Evolutionary conservation across 2,888 invertebrate species (phyloP), one percentile per base, ranked within the genome.

Genomic region (Ellobium chinense): DNA sequence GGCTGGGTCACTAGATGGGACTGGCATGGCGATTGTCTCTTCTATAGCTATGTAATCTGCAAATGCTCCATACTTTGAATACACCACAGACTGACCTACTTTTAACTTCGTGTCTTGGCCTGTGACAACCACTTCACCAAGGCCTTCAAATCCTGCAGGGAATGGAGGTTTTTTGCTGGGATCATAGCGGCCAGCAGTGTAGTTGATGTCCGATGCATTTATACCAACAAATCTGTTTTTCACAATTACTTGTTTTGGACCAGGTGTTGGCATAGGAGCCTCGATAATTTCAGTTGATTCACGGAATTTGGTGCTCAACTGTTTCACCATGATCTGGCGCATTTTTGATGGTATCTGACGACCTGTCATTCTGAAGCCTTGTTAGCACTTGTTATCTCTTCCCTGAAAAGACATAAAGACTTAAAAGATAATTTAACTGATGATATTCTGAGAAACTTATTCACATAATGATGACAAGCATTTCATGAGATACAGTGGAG

Each of bases 171-270:
- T 87, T 0, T 85, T 83, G 12, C 80, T 83, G 5, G 88, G 85
- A 72, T 90, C 89, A 87, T 91, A 91, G 79, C 89, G 86, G 18
- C 91, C 93, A 69, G 92, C 91, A 12, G 91, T 87, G 72, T 88
- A 89, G 80, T 92, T 92, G 24, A 93, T 88, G 73, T 93, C 93
- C 31, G 92, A 91, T 14, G 92, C 93, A 89, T 93, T 92, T 27
- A 92, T 90, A n/a, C 92, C 92, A n/a, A 91, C 88, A 88, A 82
- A 91, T 74, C 91, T 91, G 85, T 90, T 92, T 83, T 89, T 90
- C 9, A 92, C 84, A 2, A 92, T 85, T 27, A 92, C 84, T 82
- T 92, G 88, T 31, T 88, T 88, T 5, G 88, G 85, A 12, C 87
- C 88, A 2, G 91, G 92, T 39, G 80, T 62, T 36, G 89, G 89